Evolutionary conservation across 2,797 vertebrate genomes (phyloP), one percentile per base, ranked within the genome.

Genomic region (Tauraco hartlaubi): DNA sequence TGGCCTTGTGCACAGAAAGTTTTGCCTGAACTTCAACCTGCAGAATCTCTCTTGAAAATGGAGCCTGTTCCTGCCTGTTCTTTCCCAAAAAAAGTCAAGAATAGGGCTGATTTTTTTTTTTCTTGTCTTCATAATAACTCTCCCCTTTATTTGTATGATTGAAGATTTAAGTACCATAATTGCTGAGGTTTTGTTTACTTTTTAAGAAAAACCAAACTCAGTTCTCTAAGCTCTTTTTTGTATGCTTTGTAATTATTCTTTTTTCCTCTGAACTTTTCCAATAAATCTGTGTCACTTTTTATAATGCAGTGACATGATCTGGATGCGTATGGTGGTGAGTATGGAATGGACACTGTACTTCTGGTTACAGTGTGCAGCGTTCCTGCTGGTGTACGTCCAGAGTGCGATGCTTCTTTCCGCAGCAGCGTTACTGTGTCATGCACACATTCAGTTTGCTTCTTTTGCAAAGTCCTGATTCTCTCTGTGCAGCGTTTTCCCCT

Each of bases 281-380:
- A 2, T 52, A 29, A 62, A 55, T 73, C 48, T 1, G 1, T 8
- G 6, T 39, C 0, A 1, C n/a, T 15, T 59, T 35, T n/a, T 54
- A 9, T 7, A n/a, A 15, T 13, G 19, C 26, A 29, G 18, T 33
- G 39, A 12, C 2, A 0, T 16, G n/a, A n/a, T 29, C 8, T 14
- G 9, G 17, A 35, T 39, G 44, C 0, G 0, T 10, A 1, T 6
- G 37, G 56, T 9, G 37, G 6, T 9, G n/a, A 58, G 31, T 68
- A 20, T 5, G 6, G 20, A 28, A 20, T 7, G 12, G n/a, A 55
- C 31, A 4, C 14, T 33, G 29, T 7, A 2, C 12, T 67, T 35
- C 4, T 10, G 6, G 51, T 54, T 13, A 5, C 15, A 1, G 4
- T 5, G 4, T 17, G 9, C 9, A 6, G 0, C 0, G 8, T 21